A percentile compares a stretch with the other conserved stretches of the same genome.
Evolutionary conservation across 2,888 invertebrate species (phyloP).

Genomic region (Lomographa bimaculata): DNA sequence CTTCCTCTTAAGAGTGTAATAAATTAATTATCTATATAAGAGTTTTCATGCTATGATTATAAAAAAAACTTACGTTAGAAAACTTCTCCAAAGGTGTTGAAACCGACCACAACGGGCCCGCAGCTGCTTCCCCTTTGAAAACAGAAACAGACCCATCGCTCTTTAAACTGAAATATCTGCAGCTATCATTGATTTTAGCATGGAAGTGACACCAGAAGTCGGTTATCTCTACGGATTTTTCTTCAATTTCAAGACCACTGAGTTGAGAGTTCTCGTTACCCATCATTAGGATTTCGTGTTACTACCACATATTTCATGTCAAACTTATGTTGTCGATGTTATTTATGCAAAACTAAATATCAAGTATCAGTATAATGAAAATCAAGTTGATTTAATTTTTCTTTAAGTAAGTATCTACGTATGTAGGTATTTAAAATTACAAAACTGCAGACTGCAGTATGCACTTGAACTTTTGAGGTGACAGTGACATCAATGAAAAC

Average conservation of each 20-base stretch:
- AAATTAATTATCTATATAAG: too few relatives aligned
- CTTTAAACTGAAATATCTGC: slow-evolving; percentile 76
- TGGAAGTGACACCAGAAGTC: slow-evolving; percentile 91
- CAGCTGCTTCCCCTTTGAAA: slow-evolving; percentile 89
- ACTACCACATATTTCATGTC: slow-evolving; percentile 9
- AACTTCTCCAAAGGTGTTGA: slow-evolving; percentile 89
- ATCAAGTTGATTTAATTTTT: too few relatives aligned
- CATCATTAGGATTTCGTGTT: slow-evolving; percentile 76
- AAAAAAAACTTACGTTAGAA: slow-evolving; percentile 85
- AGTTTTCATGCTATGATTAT: too few relatives aligned
- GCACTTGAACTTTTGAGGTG: too few relatives aligned
- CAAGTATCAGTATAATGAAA: too few relatives aligned
- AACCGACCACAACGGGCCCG: slow-evolving; percentile 85
- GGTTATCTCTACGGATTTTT: slow-evolving; percentile 89
- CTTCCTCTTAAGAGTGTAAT: too few relatives aligned
- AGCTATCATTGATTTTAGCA: slow-evolving; percentile 84
- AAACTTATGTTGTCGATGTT: not conserved
- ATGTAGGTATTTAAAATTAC: too few relatives aligned
- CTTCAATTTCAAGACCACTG: slow-evolving; percentile 88
- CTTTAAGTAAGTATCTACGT: too few relatives aligned
- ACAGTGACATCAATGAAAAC: too few relatives aligned
- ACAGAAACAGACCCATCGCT: slow-evolving; percentile 87
- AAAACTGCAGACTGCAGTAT: too few relatives aligned
- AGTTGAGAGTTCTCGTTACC: slow-evolving; percentile 90
- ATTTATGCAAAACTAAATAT: too few relatives aligned